A percentile compares a stretch with the other conserved stretches of the same genome.
Conservation (phyloP, 2,888 invertebrate genomes). For the Isoperla grammatica region DNA sequence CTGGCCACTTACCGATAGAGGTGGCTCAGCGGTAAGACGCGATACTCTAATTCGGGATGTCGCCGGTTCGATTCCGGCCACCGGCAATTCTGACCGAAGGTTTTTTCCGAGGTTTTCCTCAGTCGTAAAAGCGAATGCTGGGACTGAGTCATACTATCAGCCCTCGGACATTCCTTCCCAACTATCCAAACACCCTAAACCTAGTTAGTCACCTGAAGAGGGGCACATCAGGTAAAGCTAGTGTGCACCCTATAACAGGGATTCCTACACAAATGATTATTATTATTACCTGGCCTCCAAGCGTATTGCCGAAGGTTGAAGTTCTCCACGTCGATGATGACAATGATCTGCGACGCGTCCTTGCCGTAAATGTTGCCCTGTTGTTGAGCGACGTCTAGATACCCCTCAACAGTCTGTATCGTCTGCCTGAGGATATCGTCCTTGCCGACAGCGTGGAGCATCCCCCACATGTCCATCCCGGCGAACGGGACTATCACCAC, state of each 20-base stretch:
- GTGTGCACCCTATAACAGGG: constrained; percentile 15
- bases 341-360: constrained; percentile 59
- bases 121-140: too few species aligned
- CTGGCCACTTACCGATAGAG: too few species aligned
- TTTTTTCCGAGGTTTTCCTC: too few species aligned
- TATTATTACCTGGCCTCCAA: constrained; percentile 68
- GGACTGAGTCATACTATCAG: too few species aligned
- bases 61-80: too few species aligned
- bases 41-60: too few species aligned
- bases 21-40: too few species aligned
- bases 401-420: constrained; percentile 56
- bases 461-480: constrained; percentile 73
- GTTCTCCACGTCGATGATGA: constrained; percentile 71
- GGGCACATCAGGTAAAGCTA: too few species aligned
- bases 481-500: constrained; percentile 77
- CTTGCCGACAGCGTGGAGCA: constrained; percentile 65
- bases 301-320: constrained; percentile 74
- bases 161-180: too few species aligned
- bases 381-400: constrained; percentile 55
- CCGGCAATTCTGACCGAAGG: too few species aligned
- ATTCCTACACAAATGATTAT: not conserved
- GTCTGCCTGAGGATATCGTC: constrained; percentile 69
- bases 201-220: not conserved
- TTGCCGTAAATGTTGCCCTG: constrained; percentile 57
- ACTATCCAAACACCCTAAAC: not conserved